Evolutionary conservation across 2,797 vertebrate genomes (phyloP).

Genomic region (Eleutherodactylus coqui): DNA sequence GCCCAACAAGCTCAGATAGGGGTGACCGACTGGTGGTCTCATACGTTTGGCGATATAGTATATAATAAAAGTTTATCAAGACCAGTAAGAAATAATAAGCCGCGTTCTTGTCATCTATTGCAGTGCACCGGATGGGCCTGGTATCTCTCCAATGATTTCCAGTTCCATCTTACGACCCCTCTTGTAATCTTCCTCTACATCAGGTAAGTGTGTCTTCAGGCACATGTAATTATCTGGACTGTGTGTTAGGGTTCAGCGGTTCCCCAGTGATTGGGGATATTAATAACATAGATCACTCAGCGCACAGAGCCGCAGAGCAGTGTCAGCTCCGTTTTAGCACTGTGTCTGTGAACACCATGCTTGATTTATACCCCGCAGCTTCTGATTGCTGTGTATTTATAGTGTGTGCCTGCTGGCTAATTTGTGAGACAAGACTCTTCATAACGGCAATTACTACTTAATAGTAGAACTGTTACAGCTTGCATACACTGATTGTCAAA

Average conservation of each 20-base stretch:
- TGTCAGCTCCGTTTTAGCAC: not conserved
- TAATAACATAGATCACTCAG: conserved; percentile 48
- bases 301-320: not conserved
- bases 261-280: conserved; percentile 29
- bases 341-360: not conserved
- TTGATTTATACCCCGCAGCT: not conserved
- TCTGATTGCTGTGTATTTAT: not conserved
- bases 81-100: not conserved
- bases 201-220: conserved; percentile 74
- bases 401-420: not conserved
- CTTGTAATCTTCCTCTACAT: conserved; percentile 78
- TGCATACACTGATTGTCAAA: too few relatives aligned
- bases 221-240: not conserved
- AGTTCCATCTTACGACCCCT: conserved; percentile 82
- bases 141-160: conserved; percentile 88
- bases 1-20: not conserved
- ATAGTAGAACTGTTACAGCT: conserved; percentile 2
- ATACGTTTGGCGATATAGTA: not conserved
- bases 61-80: not conserved
- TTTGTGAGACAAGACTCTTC: not conserved
- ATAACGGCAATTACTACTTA: not conserved
- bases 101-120: conserved; percentile 56
- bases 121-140: conserved; percentile 88
- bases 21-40: too few relatives aligned
- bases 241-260: conserved; percentile 6